Conservation (phyloP, 2,888 invertebrate genomes). For the Panopea generosa region DNA sequence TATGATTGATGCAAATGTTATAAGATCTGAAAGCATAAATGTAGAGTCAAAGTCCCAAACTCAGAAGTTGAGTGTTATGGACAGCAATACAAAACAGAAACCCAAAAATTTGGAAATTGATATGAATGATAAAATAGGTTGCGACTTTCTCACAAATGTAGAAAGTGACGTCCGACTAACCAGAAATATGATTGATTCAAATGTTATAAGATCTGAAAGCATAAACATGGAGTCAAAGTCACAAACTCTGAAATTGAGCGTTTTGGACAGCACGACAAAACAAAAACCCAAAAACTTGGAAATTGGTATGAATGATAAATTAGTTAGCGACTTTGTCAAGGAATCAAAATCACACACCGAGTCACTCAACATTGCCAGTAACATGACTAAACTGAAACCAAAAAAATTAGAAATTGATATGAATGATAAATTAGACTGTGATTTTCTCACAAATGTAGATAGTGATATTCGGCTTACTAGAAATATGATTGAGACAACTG, state of each 20-base stretch:
- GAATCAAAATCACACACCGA: too few relatives aligned
- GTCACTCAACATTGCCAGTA: too few relatives aligned
- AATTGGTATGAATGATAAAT: background rate
- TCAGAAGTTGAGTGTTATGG: background rate
- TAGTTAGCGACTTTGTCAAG: too few relatives aligned
- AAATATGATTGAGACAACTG: conserved; percentile 34
- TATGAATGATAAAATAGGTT: conserved; percentile 9
- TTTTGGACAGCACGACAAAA: background rate
- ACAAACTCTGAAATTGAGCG: background rate
- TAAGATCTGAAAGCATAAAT: background rate
- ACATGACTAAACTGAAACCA: background rate
- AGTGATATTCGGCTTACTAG: conserved; percentile 48
- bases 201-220: background rate
- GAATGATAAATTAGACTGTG: conserved; percentile 7
- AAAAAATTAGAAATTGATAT: conserved; percentile 26
- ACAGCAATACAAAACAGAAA: background rate
- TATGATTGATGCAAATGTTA: conserved; percentile 27
- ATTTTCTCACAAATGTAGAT: conserved; percentile 38
- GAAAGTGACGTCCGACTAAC: conserved; percentile 47
- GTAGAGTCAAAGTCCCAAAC: too few relatives aligned
- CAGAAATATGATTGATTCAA: conserved; percentile 44
- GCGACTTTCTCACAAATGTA: conserved; percentile 33
- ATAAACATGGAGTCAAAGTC: background rate
- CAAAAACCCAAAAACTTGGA: background rate
- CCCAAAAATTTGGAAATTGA: conserved; percentile 22